A percentile compares a stretch with the other conserved stretches of the same genome.
phyloP scores from a whole-genome alignment of 2,113 vertebrate species.

The Empidonax alnorum region DNA sequence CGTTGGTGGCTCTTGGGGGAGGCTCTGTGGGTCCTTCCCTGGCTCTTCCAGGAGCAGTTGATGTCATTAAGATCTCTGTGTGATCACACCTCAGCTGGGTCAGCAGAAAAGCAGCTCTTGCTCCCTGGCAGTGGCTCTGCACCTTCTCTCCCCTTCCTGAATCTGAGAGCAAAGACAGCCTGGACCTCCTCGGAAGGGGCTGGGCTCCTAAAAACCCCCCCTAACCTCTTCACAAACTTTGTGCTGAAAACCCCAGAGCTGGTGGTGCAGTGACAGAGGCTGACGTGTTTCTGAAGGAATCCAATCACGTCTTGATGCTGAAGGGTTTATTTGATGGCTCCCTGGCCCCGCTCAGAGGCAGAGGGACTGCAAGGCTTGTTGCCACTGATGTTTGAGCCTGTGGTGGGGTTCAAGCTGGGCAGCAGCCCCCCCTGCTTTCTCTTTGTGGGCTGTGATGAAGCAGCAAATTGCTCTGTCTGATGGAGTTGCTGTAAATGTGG shows the following conservation, averaged over 20 bases:
- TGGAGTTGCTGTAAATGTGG: background rate
- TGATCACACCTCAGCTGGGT: background rate
- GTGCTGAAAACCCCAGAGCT: background rate
- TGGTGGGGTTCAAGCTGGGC: fast-evolving
- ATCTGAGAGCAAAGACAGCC: fast-evolving
- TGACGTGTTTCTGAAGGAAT: background rate
- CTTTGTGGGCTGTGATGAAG: background rate
- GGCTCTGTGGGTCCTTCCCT: background rate
- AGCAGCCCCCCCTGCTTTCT: background rate
- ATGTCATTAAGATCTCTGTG: background rate
- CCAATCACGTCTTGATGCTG: background rate
- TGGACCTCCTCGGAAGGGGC: background rate
- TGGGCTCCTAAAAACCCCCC: background rate
- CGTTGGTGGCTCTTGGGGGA: background rate
- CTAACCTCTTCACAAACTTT: fast-evolving
- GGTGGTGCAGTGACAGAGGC: fast-evolving
- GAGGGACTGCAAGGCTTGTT: background rate
- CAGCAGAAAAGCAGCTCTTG: background rate
- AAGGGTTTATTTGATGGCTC: background rate
- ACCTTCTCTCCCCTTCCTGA: background rate
- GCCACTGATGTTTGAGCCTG: background rate
- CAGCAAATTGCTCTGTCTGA: background rate
- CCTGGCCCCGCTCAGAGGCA: background rate
- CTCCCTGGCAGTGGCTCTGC: background rate
- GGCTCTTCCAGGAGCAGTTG: background rate